Conservation (phyloP, 2,797 vertebrate genomes). For the Capromys pilorides region DNA sequence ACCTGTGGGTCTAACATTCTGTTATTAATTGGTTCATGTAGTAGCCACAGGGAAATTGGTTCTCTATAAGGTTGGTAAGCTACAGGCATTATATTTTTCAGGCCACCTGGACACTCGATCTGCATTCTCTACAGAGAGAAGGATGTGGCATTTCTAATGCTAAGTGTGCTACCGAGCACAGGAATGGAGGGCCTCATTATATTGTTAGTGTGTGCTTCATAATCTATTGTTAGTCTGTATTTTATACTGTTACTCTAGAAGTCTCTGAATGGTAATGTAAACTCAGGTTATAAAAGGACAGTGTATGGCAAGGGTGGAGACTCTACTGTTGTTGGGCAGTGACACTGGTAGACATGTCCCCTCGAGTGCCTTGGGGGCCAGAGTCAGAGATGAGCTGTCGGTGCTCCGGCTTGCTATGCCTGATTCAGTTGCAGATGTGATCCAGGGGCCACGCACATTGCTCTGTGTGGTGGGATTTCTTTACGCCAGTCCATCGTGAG, state of each 20-base stretch:
- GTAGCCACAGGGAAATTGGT: not conserved
- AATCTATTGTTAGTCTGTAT: too few species aligned
- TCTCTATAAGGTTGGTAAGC: not conserved
- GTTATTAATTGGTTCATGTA: constrained; percentile 12
- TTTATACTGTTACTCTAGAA: not conserved
- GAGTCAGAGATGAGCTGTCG: rapidly evolving
- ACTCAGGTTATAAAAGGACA: not conserved
- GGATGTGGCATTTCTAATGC: not conserved
- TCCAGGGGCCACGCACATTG: not conserved
- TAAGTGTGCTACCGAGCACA: not conserved
- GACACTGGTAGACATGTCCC: rapidly evolving
- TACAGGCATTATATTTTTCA: not conserved
- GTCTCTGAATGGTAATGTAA: not conserved
- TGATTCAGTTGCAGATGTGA: not conserved
- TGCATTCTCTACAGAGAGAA: constrained; percentile 20
- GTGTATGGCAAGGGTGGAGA: not conserved
- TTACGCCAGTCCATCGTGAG: not conserved
- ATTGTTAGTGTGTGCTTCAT: not conserved
- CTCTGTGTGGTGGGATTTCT: not conserved
- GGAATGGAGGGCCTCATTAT: not conserved
- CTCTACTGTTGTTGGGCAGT: not conserved
- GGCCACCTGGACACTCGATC: not conserved
- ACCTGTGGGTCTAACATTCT: constrained; percentile 53
- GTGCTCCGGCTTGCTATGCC: not conserved
- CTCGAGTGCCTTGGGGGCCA: too few species aligned